Evolutionary conservation across 1,140 invertebrate genomes (phyloP).

Genomic region (Bombyx mandarina): DNA sequence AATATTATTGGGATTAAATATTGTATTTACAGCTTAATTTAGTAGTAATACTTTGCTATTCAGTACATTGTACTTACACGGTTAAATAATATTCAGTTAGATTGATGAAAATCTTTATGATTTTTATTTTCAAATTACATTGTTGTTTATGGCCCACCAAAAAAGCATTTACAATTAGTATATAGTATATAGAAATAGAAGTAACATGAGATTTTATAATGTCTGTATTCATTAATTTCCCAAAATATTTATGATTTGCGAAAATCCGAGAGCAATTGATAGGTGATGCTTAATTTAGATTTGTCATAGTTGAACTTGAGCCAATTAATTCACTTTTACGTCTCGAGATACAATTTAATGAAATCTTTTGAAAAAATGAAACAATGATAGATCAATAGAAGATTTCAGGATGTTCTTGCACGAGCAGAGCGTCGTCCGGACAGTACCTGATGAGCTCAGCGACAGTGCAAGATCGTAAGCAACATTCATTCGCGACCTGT

Average conservation of each 20-base stretch:
- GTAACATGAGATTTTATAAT: background rate
- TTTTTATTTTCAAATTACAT: background rate
- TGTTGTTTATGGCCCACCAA: background rate
- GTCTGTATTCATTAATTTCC: background rate
- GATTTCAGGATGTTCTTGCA: conserved; percentile 43
- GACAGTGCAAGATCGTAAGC: conserved; percentile 42
- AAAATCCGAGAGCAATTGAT: background rate
- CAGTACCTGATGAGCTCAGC: conserved; percentile 51
- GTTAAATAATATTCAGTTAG: background rate
- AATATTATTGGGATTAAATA: conserved; percentile 1
- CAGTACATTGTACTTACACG: conserved; percentile 8
- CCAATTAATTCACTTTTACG: background rate
- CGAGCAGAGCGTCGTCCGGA: conserved; percentile 36
- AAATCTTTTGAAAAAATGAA: background rate
- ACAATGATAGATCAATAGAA: conserved; percentile 25
- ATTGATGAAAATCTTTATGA: background rate
- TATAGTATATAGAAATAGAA: background rate
- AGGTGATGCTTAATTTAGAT: background rate
- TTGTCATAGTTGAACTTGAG: background rate
- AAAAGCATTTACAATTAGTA: too few relatives aligned
- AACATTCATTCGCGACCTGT: conserved; percentile 50
- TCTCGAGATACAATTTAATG: background rate
- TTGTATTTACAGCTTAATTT: conserved; percentile 7
- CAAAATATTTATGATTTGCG: background rate
- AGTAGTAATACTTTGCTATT: conserved; percentile 8